phyloP scores from a whole-genome alignment of 2,797 vertebrate genomes.

The Protosalanx chinensis region DNA sequence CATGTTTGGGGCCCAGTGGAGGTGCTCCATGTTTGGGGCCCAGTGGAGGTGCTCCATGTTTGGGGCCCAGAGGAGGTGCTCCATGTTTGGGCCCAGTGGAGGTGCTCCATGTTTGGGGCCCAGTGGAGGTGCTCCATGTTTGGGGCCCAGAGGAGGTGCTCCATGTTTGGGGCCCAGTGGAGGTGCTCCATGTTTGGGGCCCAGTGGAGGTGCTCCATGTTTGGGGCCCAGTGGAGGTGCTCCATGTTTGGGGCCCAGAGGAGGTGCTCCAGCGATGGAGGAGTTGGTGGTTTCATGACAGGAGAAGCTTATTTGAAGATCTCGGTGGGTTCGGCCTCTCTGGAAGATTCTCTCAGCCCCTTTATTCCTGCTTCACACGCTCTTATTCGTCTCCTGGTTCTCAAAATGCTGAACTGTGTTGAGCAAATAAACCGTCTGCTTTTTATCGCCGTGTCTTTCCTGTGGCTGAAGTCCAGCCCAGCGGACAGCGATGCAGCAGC shows the following conservation, averaged over 20 bases:
- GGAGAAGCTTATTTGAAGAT: constrained; percentile 39
- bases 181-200: constrained; percentile 9
- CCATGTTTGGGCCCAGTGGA: not conserved
- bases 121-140: constrained; percentile 13
- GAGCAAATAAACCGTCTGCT: constrained; percentile 46
- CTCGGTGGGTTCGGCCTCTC: constrained; percentile 27
- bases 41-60: not conserved
- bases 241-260: not conserved
- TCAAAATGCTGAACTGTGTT: constrained; percentile 33
- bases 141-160: not conserved
- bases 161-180: not conserved
- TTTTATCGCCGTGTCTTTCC: constrained; percentile 31
- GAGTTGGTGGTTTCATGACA: constrained; percentile 26
- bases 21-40: constrained; percentile 8
- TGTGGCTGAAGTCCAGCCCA: too few relatives aligned
- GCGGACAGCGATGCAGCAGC: constrained; percentile 7
- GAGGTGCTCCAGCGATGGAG: constrained; percentile 10
- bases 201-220: not conserved
- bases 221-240: not conserved
- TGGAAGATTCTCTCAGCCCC: constrained; percentile 9
- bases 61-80: constrained; percentile 7
- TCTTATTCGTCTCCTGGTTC: constrained; percentile 37
- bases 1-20: not conserved
- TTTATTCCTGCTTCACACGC: constrained; percentile 33
- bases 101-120: not conserved